These are phyloP conservation scores for Parus major DNA, from an alignment of 2,113 vertebrate genomes.

Conservation along the genomic window DNA sequence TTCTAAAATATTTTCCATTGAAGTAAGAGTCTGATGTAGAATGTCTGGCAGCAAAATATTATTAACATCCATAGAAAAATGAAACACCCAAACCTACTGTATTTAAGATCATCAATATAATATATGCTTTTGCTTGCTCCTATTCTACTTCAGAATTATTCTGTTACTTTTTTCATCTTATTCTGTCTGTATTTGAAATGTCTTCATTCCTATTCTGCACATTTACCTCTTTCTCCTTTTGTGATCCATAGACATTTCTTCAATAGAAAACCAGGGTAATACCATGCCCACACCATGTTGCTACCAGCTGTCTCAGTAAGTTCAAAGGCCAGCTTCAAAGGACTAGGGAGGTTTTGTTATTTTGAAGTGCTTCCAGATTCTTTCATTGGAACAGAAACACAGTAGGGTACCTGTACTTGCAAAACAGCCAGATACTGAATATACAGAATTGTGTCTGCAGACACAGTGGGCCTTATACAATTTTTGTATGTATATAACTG, in stretches of 20 bases:
- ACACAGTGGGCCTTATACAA: neutral
- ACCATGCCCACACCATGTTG: neutral
- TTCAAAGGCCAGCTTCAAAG: slow-evolving; percentile 29
- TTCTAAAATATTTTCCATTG: neutral
- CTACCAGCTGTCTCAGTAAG: neutral
- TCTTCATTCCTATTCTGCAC: neutral
- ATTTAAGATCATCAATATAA: neutral
- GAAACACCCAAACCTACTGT: neutral
- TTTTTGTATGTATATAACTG: neutral
- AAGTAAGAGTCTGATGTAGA: neutral
- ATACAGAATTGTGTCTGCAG: neutral
- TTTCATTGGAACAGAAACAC: neutral
- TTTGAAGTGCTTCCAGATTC: neutral
- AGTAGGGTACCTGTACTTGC: neutral
- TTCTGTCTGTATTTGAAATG: neutral
- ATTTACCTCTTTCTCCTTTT: neutral
- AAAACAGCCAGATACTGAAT: neutral
- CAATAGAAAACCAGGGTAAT: neutral
- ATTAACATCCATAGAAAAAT: neutral
- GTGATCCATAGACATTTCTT: neutral
- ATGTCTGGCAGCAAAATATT: neutral
- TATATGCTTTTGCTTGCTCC: neutral
- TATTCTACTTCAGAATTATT: neutral
- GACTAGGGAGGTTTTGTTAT: accelerated
- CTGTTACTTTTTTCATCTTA: neutral